Conservation (phyloP, 2,113 vertebrate genomes). For the Dissostichus mawsoni region DNA sequence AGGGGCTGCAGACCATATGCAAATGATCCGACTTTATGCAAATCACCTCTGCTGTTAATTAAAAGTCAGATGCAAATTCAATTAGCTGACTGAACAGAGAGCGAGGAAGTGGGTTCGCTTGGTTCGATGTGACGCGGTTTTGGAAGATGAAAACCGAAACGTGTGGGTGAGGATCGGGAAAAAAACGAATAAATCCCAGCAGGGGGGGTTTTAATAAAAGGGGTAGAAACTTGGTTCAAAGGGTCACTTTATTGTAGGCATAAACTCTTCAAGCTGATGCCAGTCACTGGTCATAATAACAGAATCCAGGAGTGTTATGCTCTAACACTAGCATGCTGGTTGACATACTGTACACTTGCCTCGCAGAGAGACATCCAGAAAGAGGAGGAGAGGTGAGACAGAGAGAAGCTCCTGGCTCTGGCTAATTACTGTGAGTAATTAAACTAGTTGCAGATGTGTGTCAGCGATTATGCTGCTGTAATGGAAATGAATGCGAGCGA, state of each 20-base stretch:
- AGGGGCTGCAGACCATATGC: conserved; percentile 51
- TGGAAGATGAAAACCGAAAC: conserved; percentile 22
- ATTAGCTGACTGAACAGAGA: conserved; percentile 67
- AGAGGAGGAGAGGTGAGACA: conserved; percentile 23
- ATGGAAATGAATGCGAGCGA: conserved; percentile 18
- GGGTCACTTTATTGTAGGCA: conserved; percentile 2
- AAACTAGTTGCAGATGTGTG: conserved; percentile 74
- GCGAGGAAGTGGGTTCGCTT: conserved; percentile 19
- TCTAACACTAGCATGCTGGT: conserved; percentile 22
- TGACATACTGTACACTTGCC: background rate
- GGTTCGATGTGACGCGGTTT: background rate
- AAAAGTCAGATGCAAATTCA: conserved; percentile 77
- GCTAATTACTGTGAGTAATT: conserved; percentile 86
- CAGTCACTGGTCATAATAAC: conserved; percentile 5
- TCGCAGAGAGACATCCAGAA: conserved; percentile 38
- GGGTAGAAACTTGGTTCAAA: background rate
- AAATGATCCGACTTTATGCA: conserved; percentile 61
- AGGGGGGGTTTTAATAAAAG: background rate
- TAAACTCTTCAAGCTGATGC: conserved; percentile 15
- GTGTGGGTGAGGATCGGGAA: background rate
- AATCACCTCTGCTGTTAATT: conserved; percentile 78
- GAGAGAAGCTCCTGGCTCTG: conserved; percentile 60
- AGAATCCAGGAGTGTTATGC: conserved; percentile 4
- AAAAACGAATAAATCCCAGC: conserved; percentile 35
- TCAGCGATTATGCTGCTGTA: conserved; percentile 40